Evolutionary conservation across 2,113 vertebrate genomes (phyloP).

Genomic region (Lucifuga dentata): DNA sequence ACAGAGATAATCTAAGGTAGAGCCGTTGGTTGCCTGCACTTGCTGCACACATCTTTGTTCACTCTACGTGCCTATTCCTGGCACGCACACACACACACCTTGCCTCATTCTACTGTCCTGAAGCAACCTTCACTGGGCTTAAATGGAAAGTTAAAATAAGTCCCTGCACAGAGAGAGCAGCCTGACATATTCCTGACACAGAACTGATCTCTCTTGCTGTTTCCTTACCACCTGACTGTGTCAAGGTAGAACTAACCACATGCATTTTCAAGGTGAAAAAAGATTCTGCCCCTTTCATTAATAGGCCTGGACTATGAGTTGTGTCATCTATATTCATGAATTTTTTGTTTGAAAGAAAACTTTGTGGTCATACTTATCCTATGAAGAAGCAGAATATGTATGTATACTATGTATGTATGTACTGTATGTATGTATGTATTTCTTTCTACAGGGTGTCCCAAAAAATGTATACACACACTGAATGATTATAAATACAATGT

Average conservation of each 20-base stretch:
- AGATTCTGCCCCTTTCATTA: not conserved
- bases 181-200: constrained; percentile 22
- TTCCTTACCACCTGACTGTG: constrained; percentile 9
- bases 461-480: too few relatives aligned
- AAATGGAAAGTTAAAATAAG: constrained; percentile 13
- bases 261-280: not conserved
- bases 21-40: constrained; percentile 38
- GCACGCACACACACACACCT: constrained; percentile 23
- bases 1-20: constrained; percentile 69
- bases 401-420: too few relatives aligned
- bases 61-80: constrained; percentile 48
- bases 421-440: too few relatives aligned
- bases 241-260: constrained; percentile 1
- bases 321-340: not conserved
- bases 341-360: not conserved
- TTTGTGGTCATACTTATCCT: not conserved
- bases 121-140: constrained; percentile 23
- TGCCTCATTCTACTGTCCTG: constrained; percentile 16
- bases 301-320: not conserved
- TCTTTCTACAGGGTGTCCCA: too few relatives aligned
- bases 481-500: too few relatives aligned
- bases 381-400: not conserved
- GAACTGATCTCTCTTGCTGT: not conserved
- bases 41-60: constrained; percentile 45
- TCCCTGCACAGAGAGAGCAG: not conserved